Evolutionary conservation across 2,888 invertebrate species (phyloP), one percentile per base, ranked within the genome.

Genomic region (Ptychoptera contaminata): DNA sequence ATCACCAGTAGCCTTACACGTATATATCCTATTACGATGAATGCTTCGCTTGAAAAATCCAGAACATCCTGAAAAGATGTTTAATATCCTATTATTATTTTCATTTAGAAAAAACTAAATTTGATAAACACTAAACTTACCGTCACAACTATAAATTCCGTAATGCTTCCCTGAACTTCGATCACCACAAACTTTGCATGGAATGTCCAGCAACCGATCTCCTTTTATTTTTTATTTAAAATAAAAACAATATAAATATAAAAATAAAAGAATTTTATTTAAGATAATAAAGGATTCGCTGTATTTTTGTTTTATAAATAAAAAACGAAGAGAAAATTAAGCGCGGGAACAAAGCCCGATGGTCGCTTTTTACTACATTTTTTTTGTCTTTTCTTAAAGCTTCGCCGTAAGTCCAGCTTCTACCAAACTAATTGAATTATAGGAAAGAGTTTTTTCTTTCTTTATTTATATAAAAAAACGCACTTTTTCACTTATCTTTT

Each of bases 161-260:
- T 98, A 98, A 69, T 98, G 97, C 70, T 97, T 98, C 47, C 98
- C 97, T 11, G 96, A 96, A 58, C 94, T 96, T 60, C 97, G 79
- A 69, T 98, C 97, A 47, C 94, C 94, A 61, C 97, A 98, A 49
- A 98, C 98, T 69, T 93, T 91, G 70, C 98, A 98, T 14, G 94
- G 93, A 61, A 98, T 94, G 69, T 98, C 97, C 59, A 97, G 78
- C 55, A 98, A 78, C 58, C 97, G 84, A 67, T 97, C 93, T 63
- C 94, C 96, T 91, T 23, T 23, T n/a, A n/a, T n/a, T 23, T 23
- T 23, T 23, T 23, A 23, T 5, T 5, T 23, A 23, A 7, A 23
- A 23, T n/a, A 39, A 6, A 42, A 39, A 35, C 16, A 23, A 23
- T 5, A 23, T 23, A 5, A 23, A 23, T 3, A 23, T 7, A 23